A percentile compares a stretch with the other conserved stretches of the same genome.
phyloP scores from a whole-genome alignment of 2,888 invertebrate genomes.

The Noctua comes region DNA sequence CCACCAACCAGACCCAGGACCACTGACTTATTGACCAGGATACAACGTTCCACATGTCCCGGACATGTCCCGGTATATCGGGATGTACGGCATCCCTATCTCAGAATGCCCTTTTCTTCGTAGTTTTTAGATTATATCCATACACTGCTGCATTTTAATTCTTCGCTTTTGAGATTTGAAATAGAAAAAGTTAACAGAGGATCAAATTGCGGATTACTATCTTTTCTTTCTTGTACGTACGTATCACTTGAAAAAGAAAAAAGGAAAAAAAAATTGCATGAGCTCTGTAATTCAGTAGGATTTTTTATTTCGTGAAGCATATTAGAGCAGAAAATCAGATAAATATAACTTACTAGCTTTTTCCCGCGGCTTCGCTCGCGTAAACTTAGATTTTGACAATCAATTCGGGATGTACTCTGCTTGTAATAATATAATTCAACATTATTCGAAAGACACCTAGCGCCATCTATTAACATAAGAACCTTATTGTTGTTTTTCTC shows the following conservation, averaged over 20 bases:
- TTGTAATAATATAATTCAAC: no score
- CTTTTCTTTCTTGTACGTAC: background rate
- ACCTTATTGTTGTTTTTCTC: no score
- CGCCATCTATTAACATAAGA: no score
- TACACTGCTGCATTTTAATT: background rate
- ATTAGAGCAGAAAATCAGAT: background rate
- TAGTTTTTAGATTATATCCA: background rate
- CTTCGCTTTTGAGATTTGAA: background rate
- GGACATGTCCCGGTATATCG: background rate
- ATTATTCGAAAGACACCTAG: no score
- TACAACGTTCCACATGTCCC: background rate
- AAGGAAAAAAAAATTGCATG: background rate
- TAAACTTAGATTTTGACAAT: no score
- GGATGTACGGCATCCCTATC: background rate
- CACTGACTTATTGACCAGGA: background rate
- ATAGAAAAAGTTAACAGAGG: background rate
- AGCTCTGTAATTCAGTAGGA: background rate
- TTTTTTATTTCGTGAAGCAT: background rate
- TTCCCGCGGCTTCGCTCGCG: no score
- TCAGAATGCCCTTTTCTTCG: background rate
- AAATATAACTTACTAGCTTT: no score
- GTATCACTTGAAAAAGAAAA: background rate
- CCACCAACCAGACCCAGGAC: background rate
- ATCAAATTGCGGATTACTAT: background rate
- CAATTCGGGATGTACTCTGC: no score